phyloP scores from a whole-genome alignment of 2,797 vertebrate species.

The Pristis pectinata region DNA sequence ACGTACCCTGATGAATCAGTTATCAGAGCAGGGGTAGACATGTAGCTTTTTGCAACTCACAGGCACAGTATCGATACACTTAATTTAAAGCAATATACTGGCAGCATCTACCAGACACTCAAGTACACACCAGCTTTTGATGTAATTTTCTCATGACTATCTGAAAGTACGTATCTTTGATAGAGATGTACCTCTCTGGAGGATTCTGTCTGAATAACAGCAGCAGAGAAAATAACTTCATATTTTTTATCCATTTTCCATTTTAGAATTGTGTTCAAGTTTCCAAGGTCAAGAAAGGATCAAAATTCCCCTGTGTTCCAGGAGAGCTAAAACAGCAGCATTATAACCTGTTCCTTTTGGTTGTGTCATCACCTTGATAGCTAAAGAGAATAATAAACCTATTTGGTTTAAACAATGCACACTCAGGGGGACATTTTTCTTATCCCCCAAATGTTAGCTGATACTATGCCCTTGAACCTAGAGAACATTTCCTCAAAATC shows the following conservation, averaged over 20 bases:
- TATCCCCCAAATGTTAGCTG: not conserved
- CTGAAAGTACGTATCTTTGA: not conserved
- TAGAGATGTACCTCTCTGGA: not conserved
- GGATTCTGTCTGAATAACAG: conserved; percentile 5
- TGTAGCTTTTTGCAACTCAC: not conserved
- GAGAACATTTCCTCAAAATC: not conserved
- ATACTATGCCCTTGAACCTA: conserved; percentile 8
- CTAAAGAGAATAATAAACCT: conserved; percentile 21
- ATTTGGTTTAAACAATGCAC: conserved; percentile 2
- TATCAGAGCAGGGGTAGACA: not conserved
- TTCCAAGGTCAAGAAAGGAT: not conserved
- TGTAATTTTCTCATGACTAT: not conserved
- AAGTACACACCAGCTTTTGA: not conserved
- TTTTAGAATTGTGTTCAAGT: conserved; percentile 31
- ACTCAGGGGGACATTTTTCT: not conserved
- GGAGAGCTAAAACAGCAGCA: conserved; percentile 16
- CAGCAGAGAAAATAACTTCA: not conserved
- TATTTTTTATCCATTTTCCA: not conserved
- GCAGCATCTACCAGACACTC: not conserved
- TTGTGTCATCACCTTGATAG: conserved; percentile 28
- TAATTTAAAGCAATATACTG: not conserved
- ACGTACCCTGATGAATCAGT: not conserved
- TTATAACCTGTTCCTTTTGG: conserved; percentile 7
- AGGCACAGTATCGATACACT: not conserved
- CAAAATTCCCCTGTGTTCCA: conserved; percentile 1